phyloP scores from a whole-genome alignment of 2,888 invertebrate genomes.

The Limnephilus rhombicus region DNA sequence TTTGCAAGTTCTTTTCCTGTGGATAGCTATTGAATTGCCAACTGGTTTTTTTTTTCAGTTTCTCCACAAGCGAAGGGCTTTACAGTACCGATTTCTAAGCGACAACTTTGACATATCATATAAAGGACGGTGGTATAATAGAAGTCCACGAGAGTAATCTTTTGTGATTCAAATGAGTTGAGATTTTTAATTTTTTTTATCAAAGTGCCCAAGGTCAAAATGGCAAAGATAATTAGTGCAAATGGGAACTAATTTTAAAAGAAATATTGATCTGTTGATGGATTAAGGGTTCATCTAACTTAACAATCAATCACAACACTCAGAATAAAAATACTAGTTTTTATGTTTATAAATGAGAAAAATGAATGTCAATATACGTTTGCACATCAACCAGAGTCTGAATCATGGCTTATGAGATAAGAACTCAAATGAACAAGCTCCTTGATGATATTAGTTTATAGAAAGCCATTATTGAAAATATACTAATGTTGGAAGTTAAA shows the following conservation, averaged over 20 bases:
- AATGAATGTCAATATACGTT: neutral
- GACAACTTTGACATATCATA: neutral
- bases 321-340: neutral
- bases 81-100: too few species aligned
- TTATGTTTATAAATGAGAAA: neutral
- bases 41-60: too few species aligned
- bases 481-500: neutral
- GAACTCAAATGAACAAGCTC: neutral
- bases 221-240: neutral
- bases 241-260: neutral
- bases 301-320: slow-evolving; percentile 1
- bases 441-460: neutral
- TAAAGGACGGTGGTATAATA: neutral
- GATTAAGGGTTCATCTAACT: slow-evolving; percentile 1
- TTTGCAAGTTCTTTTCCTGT: too few species aligned
- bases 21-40: too few species aligned
- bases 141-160: neutral
- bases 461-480: neutral
- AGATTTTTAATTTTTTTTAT: neutral
- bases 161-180: neutral
- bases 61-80: too few species aligned
- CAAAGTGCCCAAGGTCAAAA: neutral
- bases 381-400: neutral
- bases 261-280: neutral
- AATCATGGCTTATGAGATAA: neutral